Evolutionary conservation across 2,113 vertebrate genomes (phyloP), one percentile per base, ranked within the genome.

Genomic region (Pyxicephalus adspersus): DNA sequence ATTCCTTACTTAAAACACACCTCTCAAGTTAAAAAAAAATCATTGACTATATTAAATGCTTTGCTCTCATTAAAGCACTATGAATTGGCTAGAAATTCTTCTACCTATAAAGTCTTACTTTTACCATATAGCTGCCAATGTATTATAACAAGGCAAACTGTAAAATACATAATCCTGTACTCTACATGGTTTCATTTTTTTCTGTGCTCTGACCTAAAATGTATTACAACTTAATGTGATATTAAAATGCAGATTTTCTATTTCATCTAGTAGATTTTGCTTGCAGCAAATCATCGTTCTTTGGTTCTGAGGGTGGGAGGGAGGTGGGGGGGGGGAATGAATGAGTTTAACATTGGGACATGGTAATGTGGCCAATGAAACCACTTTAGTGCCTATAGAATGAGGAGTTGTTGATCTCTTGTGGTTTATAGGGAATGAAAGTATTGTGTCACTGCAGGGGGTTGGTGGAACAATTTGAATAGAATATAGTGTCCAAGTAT

Each of bases 181-280:
- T 94, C 93, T 92, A 95, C 90, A 85, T 94, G 92, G 90, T 93
- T 94, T 92, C 87, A 38, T 38, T 45, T 45, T 95, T 94, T 52
- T 66, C 64, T 78, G 94, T 93, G 93, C 89, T 86, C 90, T 94
- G 88, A 89, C 93, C 70, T 93, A 90, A 94, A 94, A 93, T 96
- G 92, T 96, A 94, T 94, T 95, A 92, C 95, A 94, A 92, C 93
- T 94, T 90, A 95, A 74, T 94, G 94, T 96, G 92, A 93, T 91
- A 95, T 97, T 96, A 96, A 93, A 96, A 94, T 87, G 87, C 89
- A 94, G 91, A 93, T 94, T 97, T 96, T 97, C 91, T 96, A 96
- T 96, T 94, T 94, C 93, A 88, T 87, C 87, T 87, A 88, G 85
- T 91, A 88, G 86, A 88, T 88, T 3, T 64, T n/a, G 20, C 55